Base-by-base conservation (phyloP, 2,797 vertebrate species). In the Gymnoscopelus braueri region DNA sequence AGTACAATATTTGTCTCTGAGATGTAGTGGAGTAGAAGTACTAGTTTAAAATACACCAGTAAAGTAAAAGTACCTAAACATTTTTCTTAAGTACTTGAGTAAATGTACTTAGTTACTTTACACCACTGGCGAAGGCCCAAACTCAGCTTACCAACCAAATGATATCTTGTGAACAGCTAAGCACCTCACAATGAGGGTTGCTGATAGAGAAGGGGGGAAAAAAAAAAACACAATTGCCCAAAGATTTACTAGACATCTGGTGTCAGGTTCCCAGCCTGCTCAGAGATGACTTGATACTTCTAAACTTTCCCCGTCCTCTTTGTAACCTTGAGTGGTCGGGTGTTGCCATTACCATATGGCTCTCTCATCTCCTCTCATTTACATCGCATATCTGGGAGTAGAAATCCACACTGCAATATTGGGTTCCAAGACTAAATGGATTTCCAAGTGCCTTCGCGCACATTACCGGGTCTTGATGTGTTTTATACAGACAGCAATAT, bases 281-380 rank as follows among this genome's bases (percentile, higher is more conserved):
- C 10, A 50, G 60, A 73, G 66, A 61, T 69, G 58, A 70, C 58
- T 73, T 69, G 60, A 78, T 32, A 50, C 29, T 66, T 69, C 48
- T 51, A 29, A 44, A 24, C 63, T 72, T 65, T 48, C 59, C 64
- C 52, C 51, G 54, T 57, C 72, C 59, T 77, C 72, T 69, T 67
- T 73, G 72, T 86, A 86, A 87, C 86, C 85, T 87, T 86, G 80
- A 84, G 75, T 79, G 50, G 72, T 60, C 58, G 51, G 58, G 63
- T 75, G 50, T 79, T 84, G 74, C 87, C 84, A 88, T 60, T 66
- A 85, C 69, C 69, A 24, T 77, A 79, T 73, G 63, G 19, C 39
- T 47, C 47, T 80, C 79, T 84, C 81, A 71, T 86, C 85, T 89
- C 72, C 29, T 84, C 86, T 89, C 86, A 91, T 91, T 90, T 89